Conservation (phyloP, 30 jellyfish, hydroid and myxozoan species). For the Rhopilema esculentum region DNA sequence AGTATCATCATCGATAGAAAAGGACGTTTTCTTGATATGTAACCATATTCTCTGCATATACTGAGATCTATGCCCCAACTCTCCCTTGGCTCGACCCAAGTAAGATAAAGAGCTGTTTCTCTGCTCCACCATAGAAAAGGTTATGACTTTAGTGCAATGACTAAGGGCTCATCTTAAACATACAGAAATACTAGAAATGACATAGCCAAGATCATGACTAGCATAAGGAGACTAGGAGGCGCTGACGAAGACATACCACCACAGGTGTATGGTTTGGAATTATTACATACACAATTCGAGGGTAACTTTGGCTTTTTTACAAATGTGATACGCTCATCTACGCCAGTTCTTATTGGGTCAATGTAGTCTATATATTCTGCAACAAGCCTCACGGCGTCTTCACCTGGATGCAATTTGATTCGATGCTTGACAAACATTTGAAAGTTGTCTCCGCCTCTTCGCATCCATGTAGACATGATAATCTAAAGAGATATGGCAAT, state of each 20-base stretch:
- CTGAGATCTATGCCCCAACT: background rate
- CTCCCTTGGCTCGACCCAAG: background rate
- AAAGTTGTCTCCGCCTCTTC: slow-evolving; percentile 84
- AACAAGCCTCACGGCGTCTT: slow-evolving; percentile 67
- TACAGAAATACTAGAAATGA: background rate
- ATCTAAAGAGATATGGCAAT: slow-evolving; percentile 25
- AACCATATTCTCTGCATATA: too few relatives aligned
- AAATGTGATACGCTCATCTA: slow-evolving; percentile 83
- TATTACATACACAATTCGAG: slow-evolving; percentile 50
- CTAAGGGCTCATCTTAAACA: background rate
- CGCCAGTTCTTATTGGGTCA: slow-evolving; percentile 69
- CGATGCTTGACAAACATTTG: slow-evolving; percentile 65
- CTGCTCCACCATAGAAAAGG: background rate
- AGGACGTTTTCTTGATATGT: too few relatives aligned
- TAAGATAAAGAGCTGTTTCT: background rate
- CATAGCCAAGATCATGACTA: slow-evolving; percentile 17
- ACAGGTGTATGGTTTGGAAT: slow-evolving; percentile 53
- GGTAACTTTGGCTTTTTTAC: slow-evolving; percentile 65
- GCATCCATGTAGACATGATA: slow-evolving; percentile 77
- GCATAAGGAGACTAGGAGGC: slow-evolving; percentile 17
- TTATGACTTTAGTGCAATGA: too few relatives aligned
- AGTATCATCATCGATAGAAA: too few relatives aligned
- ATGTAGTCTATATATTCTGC: slow-evolving; percentile 64
- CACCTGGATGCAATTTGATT: slow-evolving; percentile 81
- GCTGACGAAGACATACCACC: slow-evolving; percentile 69